Conservation (phyloP, 2,797 vertebrate genomes). For the Pithecia hirsuta region DNA sequence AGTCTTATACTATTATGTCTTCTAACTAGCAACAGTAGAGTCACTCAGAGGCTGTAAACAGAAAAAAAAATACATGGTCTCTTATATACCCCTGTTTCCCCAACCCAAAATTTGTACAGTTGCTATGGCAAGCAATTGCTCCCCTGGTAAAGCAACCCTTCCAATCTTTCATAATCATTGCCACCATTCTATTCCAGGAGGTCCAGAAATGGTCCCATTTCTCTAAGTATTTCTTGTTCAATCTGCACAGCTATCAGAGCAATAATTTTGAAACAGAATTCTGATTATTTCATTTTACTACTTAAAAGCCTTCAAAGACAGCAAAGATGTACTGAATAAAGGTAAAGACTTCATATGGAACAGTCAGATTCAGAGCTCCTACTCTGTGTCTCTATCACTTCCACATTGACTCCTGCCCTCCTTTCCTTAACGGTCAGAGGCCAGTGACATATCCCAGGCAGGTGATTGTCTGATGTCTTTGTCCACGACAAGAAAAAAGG, state of each 20-base stretch:
- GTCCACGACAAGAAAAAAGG: neutral
- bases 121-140: conserved; percentile 53
- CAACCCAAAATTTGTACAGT: neutral
- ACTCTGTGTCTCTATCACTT: neutral
- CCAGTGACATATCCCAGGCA: neutral
- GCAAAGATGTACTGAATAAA: neutral
- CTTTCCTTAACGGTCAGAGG: neutral
- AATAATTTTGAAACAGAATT: conserved; percentile 58
- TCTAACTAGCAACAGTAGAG: neutral
- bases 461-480: neutral
- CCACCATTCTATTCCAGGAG: conserved; percentile 35
- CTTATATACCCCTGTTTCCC: neutral
- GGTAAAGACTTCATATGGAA: neutral
- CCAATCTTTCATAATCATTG: conserved; percentile 26
- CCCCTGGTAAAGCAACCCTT: neutral
- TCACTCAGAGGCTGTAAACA: neutral
- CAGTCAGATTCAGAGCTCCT: neutral
- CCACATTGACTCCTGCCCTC: neutral
- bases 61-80: neutral
- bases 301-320: conserved; percentile 14
- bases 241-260: conserved; percentile 31
- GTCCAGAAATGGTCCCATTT: conserved; percentile 17
- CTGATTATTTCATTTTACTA: conserved; percentile 46
- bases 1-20: neutral
- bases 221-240: conserved; percentile 46